Evolutionary conservation across 2,797 vertebrate genomes (phyloP).

Genomic region (Crocidura indochinensis): DNA sequence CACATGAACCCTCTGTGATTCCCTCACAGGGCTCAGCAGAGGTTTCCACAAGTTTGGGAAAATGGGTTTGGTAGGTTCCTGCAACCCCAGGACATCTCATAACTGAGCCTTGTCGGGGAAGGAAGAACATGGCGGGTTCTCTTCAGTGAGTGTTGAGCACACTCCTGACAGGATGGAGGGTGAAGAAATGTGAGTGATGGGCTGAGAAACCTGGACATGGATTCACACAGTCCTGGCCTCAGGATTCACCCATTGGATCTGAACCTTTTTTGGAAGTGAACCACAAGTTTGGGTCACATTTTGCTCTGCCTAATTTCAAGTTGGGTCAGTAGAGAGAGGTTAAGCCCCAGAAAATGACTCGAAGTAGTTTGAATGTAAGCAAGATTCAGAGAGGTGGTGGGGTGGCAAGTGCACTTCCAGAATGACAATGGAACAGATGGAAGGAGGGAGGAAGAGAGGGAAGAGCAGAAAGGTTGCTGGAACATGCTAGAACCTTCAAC

Average conservation of each 20-base stretch:
- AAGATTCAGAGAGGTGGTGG: accelerated
- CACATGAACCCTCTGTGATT: not conserved
- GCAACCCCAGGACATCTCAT: not conserved
- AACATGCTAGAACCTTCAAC: not conserved
- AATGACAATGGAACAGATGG: not conserved
- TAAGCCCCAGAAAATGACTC: not conserved
- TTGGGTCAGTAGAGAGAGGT: not conserved
- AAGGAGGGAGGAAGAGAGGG: no score
- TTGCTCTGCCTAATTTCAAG: not conserved
- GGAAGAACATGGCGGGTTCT: not conserved
- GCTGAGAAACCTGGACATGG: not conserved
- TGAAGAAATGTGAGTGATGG: not conserved
- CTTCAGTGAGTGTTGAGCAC: not conserved
- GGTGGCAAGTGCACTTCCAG: not conserved
- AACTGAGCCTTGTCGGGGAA: not conserved
- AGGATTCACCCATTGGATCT: not conserved
- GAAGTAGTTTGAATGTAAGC: not conserved
- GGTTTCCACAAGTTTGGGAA: not conserved
- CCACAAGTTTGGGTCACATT: not conserved
- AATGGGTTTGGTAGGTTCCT: no score
- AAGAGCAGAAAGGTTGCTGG: not conserved
- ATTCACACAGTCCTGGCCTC: not conserved
- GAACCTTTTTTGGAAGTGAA: not conserved
- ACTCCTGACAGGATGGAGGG: not conserved
- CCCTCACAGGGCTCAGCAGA: not conserved